Evolutionary conservation across 2,888 invertebrate genomes (phyloP).

Genomic region (Eledone cirrhosa): DNA sequence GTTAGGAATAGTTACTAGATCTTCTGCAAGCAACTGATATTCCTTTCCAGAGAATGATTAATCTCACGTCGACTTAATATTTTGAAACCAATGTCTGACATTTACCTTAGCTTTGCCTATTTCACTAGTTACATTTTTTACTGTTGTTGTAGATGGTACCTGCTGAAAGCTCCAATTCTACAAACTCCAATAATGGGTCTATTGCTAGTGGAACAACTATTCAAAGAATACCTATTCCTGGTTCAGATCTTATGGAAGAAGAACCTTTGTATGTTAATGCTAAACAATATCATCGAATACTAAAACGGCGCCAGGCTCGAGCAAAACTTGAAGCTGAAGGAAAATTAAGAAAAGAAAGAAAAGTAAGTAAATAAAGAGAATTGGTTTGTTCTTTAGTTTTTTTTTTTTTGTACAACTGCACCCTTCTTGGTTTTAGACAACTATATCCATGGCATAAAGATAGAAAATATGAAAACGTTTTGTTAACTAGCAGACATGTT

Average conservation of each 20-base stretch:
- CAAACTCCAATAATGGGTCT: not conserved
- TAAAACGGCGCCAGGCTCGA: conserved; percentile 91
- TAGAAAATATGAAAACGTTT: too few species aligned
- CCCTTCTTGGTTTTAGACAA: too few species aligned
- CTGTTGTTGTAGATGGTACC: conserved; percentile 20
- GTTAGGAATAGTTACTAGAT: too few species aligned
- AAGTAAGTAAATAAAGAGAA: conserved; percentile 70
- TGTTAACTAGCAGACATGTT: too few species aligned
- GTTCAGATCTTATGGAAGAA: conserved; percentile 72
- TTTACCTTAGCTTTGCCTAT: too few species aligned
- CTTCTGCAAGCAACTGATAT: too few species aligned
- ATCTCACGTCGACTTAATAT: too few species aligned
- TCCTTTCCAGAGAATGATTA: too few species aligned
- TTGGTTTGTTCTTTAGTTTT: too few species aligned
- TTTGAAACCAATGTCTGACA: too few species aligned
- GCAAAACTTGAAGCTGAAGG: conserved; percentile 94
- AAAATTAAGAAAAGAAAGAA: conserved; percentile 95
- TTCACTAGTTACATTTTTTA: not conserved
- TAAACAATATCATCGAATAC: conserved; percentile 94
- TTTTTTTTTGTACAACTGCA: too few species aligned
- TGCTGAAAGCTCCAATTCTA: not conserved
- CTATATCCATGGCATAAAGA: too few species aligned
- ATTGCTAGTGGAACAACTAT: conserved; percentile 5
- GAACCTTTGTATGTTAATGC: conserved; percentile 98
- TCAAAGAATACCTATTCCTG: conserved; percentile 37